Base-by-base conservation (phyloP, 2,113 vertebrate genomes). In the Pterocles gutturalis region DNA sequence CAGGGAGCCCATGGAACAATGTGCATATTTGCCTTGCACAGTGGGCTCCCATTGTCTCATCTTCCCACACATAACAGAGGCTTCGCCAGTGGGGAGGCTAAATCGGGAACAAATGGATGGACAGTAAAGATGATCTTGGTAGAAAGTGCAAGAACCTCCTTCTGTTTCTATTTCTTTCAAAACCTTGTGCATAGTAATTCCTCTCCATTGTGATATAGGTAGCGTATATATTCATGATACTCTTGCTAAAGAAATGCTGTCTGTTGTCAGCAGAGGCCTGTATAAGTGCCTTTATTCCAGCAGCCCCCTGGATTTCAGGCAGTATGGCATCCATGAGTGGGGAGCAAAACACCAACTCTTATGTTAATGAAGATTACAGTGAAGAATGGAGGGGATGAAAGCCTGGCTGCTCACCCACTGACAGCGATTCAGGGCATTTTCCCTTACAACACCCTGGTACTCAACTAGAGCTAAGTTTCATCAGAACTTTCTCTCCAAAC, bases 301-400 rank as follows among this genome's bases (percentile, higher is more conserved):
- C 36, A 64, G 43, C 29, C 77, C 31, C 53, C 87, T 45, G n/a
- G 64, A 83, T 54, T 46, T 89, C 81, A 83, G 89, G 78, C 43
- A 81, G 48, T 81, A 81, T 76, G 81, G 88, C 92, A 96, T 54
- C 95, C 71, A 67, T 65, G 78, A 86, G 75, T 29, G 36, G 48
- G 77, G 83, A 92, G 83, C 72, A 84, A 91, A 84, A 77, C 86
- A 91, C 36, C 77, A 64, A 14, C 75, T 94, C 92, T 94, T 84
- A 95, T 93, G 87, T 55, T 93, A 97, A 97, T 96, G 81, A 76
- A 95, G 95, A 97, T 95, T 96, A 95, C 79, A 54, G 57, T 79
- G 81, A 85, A 93, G 95, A 97, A 96, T 88, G 78, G n/a, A 91
- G 31, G 22, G 60, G 66, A 83, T 84, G 73, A 77, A 94, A 92